phyloP scores from a whole-genome alignment of 2,888 invertebrate species.

The Himalopsyche anomala region DNA sequence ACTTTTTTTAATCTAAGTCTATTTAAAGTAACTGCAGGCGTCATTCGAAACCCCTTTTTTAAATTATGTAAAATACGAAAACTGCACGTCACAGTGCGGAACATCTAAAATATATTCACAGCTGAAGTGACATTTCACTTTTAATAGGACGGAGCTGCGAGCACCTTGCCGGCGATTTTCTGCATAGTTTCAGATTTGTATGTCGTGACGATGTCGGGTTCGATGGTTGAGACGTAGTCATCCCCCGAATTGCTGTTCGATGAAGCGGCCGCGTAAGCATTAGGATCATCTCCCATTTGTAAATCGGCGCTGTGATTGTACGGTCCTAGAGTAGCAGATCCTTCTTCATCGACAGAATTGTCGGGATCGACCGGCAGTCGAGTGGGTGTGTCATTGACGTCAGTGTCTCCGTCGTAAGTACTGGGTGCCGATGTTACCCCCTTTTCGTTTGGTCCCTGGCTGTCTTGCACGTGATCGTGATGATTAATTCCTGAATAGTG shows the following conservation, averaged over 20 bases:
- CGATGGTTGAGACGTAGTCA: slow-evolving; percentile 76
- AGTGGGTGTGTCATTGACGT: slow-evolving; percentile 69
- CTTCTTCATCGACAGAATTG: slow-evolving; percentile 70
- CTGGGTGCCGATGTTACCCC: slow-evolving; percentile 62
- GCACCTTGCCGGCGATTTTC: slow-evolving; percentile 74
- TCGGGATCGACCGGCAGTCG: slow-evolving; percentile 69
- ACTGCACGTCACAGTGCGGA: slow-evolving; percentile 50
- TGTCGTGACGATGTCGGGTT: slow-evolving; percentile 77
- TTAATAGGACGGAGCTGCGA: slow-evolving; percentile 76
- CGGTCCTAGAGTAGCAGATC: slow-evolving; percentile 78
- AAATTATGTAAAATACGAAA: slow-evolving; percentile 47
- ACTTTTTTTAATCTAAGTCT: slow-evolving; percentile 56
- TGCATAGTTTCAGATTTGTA: slow-evolving; percentile 75
- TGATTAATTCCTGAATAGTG: slow-evolving; percentile 77
- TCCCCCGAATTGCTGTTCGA: slow-evolving; percentile 73
- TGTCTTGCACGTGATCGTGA: slow-evolving; percentile 67
- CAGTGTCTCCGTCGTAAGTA: slow-evolving; percentile 68
- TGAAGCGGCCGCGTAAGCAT: slow-evolving; percentile 74
- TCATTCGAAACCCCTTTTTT: slow-evolving; percentile 44
- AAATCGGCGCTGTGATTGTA: slow-evolving; percentile 77
- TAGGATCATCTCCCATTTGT: slow-evolving; percentile 78
- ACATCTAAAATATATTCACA: slow-evolving; percentile 57
- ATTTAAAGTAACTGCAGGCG: slow-evolving; percentile 54
- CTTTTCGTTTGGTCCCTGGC: slow-evolving; percentile 60
- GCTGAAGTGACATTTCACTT: slow-evolving; percentile 66